These are phyloP conservation scores for Charadrius vociferus DNA, from an alignment of 2,113 vertebrate genomes.

Conservation along the genomic window DNA sequence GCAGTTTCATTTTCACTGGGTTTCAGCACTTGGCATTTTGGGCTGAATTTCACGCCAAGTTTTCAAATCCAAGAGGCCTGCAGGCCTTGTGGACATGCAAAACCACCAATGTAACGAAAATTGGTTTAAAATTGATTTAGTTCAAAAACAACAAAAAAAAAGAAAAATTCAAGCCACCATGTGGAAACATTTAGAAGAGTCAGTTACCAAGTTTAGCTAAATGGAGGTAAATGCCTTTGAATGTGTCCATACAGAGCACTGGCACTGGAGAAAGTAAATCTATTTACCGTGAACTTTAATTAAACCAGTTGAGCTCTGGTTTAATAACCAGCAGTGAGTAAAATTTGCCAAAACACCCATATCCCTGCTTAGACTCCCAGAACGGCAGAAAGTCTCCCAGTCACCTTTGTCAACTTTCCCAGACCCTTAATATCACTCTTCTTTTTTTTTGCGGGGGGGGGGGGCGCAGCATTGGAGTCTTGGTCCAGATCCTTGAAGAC, in stretches of 20 bases:
- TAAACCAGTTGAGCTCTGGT: not conserved
- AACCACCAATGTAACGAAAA: conserved; percentile 63
- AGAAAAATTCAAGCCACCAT: conserved; percentile 1
- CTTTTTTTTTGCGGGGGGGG: no score
- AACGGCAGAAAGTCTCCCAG: not conserved
- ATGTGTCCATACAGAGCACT: not conserved
- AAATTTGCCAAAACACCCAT: not conserved
- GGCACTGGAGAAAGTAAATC: not conserved
- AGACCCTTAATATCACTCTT: not conserved
- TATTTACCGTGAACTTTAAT: conserved; percentile 27
- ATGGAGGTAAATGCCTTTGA: conserved; percentile 32
- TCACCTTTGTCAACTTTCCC: not conserved
- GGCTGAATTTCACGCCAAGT: conserved; percentile 25
- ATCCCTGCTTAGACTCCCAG: not conserved
- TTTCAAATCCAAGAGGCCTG: conserved; percentile 46
- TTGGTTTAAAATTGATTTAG: conserved; percentile 65
- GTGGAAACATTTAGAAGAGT: conserved; percentile 63
- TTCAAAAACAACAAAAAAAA: not conserved
- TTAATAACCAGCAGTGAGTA: not conserved
- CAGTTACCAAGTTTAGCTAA: conserved; percentile 39
- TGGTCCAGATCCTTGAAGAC: not conserved
- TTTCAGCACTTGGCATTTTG: conserved; percentile 42
- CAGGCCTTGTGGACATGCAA: conserved; percentile 53
- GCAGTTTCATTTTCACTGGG: not conserved
- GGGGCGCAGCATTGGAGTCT: not conserved